Percentiles rank a stretch among this genome's conserved stretches.
phyloP scores from a whole-genome alignment of 2,888 invertebrate species.

The Antitype chi region DNA sequence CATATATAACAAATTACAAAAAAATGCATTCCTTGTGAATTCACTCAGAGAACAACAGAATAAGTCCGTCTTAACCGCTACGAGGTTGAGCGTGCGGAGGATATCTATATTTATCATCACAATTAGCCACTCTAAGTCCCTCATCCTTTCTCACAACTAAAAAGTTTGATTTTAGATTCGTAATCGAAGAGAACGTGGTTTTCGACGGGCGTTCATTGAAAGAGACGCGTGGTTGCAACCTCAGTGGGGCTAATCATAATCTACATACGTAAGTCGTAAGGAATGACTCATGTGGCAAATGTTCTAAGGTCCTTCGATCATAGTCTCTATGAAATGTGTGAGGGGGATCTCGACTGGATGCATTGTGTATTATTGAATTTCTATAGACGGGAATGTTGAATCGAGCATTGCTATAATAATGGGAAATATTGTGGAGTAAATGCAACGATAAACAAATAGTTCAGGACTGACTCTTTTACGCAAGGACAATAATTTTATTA shows the following conservation, averaged over 20 bases:
- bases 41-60: too few relatives aligned
- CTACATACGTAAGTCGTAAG: constrained; percentile 17
- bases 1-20: too few relatives aligned
- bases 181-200: neutral
- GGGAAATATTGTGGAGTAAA: neutral
- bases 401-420: neutral
- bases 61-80: too few relatives aligned
- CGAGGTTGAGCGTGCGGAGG: too few relatives aligned
- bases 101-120: neutral
- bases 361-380: constrained; percentile 11
- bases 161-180: too few relatives aligned
- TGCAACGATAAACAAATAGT: neutral
- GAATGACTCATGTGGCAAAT: constrained; percentile 44
- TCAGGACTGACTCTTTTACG: neutral
- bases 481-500: neutral
- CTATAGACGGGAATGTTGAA: neutral
- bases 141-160: neutral
- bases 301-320: constrained; percentile 1
- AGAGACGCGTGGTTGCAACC: constrained; percentile 35
- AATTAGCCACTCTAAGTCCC: neutral
- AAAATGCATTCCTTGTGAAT: too few relatives aligned
- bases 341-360: constrained; percentile 3
- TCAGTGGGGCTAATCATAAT: constrained; percentile 39
- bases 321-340: constrained; percentile 3
- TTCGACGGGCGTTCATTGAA: constrained; percentile 17